Evolutionary conservation across 2,888 invertebrate species (phyloP).

Genomic region (Spisula solida): DNA sequence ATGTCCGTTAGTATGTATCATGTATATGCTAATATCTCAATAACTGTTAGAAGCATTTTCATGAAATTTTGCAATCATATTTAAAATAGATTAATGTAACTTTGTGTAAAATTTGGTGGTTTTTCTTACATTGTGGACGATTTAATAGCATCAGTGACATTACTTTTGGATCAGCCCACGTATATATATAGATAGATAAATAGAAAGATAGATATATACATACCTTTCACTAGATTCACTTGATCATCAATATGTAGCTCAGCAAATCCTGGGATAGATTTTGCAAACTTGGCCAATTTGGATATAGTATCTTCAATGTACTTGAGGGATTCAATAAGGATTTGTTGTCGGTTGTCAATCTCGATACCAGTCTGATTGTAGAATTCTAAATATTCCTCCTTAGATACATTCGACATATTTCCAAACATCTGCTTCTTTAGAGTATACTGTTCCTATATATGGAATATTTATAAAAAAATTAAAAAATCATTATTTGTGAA

Average conservation of each 20-base stretch:
- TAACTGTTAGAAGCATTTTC: too few species aligned
- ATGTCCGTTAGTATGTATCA: too few species aligned
- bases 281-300: constrained; percentile 83
- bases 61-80: too few species aligned
- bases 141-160: too few species aligned
- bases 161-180: too few species aligned
- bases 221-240: constrained; percentile 84
- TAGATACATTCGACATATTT: constrained; percentile 78
- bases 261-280: constrained; percentile 84
- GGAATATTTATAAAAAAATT: not conserved
- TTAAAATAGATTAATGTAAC: too few species aligned
- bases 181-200: too few species aligned
- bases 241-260: constrained; percentile 83
- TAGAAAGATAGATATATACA: not conserved
- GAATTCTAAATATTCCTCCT: constrained; percentile 83
- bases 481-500: too few species aligned
- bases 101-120: too few species aligned
- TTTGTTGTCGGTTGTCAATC: constrained; percentile 82
- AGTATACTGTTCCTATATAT: constrained; percentile 78
- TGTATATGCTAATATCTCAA: too few species aligned
- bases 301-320: constrained; percentile 82
- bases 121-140: too few species aligned
- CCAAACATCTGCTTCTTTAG: constrained; percentile 82
- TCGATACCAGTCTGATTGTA: constrained; percentile 85
- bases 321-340: constrained; percentile 79